These are phyloP conservation scores for Ancistrus triradiatus DNA, from an alignment of 2,113 vertebrate genomes.

Conservation along the genomic window DNA sequence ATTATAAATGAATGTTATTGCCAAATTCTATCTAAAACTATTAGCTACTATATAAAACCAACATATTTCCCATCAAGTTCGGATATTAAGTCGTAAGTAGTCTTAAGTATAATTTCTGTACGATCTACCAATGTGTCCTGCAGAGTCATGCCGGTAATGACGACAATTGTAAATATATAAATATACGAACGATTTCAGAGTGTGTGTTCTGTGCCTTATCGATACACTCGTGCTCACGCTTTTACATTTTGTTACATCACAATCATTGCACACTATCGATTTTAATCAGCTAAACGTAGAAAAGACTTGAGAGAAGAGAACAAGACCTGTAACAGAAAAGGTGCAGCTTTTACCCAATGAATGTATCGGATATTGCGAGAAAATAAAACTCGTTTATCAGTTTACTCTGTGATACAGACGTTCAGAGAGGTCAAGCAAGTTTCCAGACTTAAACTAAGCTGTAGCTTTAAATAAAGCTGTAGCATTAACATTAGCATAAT, in stretches of 20 bases:
- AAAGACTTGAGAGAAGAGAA: slow-evolving; percentile 35
- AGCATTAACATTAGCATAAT: no score
- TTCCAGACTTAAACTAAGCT: no score
- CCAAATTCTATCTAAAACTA: no score
- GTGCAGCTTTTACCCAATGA: no score
- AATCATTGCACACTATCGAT: slow-evolving; percentile 35
- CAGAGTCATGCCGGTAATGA: slow-evolving; percentile 94
- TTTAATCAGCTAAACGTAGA: slow-evolving; percentile 54
- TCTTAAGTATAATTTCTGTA: slow-evolving; percentile 71
- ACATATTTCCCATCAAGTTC: not conserved
- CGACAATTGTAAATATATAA: slow-evolving; percentile 89
- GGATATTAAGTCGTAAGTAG: not conserved
- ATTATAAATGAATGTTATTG: no score
- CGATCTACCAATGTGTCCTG: slow-evolving; percentile 68
- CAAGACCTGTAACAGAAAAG: slow-evolving; percentile 35
- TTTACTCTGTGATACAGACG: no score
- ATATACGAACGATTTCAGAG: slow-evolving; percentile 79
- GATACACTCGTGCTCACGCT: no score
- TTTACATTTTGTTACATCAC: slow-evolving; percentile 66
- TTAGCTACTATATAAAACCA: no score
- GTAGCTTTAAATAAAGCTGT: no score
- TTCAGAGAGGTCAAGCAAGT: no score
- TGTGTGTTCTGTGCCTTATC: slow-evolving; percentile 99
- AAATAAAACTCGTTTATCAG: no score
- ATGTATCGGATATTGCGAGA: no score